These are phyloP conservation scores for Machimus atricapillus DNA, from an alignment of 2,888 invertebrate genomes.

Conservation along the genomic window DNA sequence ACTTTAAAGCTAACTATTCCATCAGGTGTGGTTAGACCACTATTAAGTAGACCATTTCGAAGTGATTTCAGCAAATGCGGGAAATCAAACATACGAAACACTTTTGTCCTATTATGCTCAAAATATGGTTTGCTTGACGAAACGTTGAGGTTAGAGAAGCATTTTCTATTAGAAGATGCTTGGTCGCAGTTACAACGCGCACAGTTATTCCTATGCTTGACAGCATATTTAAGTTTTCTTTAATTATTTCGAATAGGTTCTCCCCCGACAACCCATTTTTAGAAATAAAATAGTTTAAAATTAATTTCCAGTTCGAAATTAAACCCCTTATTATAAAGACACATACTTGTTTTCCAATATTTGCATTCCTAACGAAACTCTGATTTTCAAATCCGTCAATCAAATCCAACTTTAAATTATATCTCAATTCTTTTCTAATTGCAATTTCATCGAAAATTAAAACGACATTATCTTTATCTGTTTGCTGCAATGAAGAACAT, in stretches of 20 bases:
- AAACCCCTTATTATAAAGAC: conserved; percentile 42
- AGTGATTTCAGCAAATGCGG: neutral
- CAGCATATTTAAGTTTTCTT: conserved; percentile 14
- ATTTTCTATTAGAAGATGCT: conserved; percentile 18
- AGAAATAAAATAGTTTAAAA: conserved; percentile 41
- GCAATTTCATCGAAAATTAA: neutral
- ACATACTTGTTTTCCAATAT: conserved; percentile 41
- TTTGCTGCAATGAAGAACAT: neutral
- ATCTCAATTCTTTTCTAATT: conserved; percentile 20
- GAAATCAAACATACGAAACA: neutral
- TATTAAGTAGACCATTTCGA: neutral
- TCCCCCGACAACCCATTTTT: conserved; percentile 34
- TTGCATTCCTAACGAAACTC: conserved; percentile 23
- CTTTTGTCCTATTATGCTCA: neutral
- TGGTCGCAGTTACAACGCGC: neutral
- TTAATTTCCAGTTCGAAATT: conserved; percentile 39
- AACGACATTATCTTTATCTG: neutral
- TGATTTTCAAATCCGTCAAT: conserved; percentile 42
- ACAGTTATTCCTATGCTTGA: conserved; percentile 5
- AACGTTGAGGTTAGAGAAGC: neutral
- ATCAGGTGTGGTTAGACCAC: neutral
- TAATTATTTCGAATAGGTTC: conserved; percentile 24
- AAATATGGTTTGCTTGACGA: conserved; percentile 6
- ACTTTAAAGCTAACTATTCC: neutral
- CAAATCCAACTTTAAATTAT: conserved; percentile 39